A percentile compares a stretch with the other conserved stretches of the same genome.
Evolutionary conservation across 2,888 invertebrate species (phyloP).

Genomic region (Cephus spinipes): DNA sequence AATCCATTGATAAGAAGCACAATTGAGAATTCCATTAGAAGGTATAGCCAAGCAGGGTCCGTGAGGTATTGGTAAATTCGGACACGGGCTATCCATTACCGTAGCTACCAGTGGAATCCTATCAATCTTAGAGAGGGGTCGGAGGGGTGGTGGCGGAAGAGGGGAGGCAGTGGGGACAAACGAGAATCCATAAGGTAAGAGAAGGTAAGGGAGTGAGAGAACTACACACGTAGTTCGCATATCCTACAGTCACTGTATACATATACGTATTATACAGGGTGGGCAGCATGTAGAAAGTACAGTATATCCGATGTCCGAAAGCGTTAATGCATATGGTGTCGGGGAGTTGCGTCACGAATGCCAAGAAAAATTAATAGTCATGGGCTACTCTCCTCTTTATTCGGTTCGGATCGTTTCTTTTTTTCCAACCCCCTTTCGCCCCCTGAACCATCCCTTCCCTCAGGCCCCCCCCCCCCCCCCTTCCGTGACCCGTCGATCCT

Average conservation of each 20-base stretch:
- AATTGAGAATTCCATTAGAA: slow-evolving; percentile 60
- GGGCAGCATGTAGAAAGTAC: too few relatives aligned
- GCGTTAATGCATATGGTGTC: slow-evolving; percentile 43
- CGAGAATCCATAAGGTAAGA: too few relatives aligned
- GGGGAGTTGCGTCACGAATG: slow-evolving; percentile 36
- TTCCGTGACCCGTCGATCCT: too few relatives aligned
- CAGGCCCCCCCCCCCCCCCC: too few relatives aligned
- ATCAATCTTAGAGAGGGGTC: slow-evolving; percentile 53
- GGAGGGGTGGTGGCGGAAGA: not conserved
- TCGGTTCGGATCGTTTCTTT: not conserved
- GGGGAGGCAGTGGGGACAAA: not conserved
- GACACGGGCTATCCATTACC: slow-evolving; percentile 62
- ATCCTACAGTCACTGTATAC: too few relatives aligned
- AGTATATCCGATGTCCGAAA: slow-evolving; percentile 40
- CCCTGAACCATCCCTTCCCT: too few relatives aligned
- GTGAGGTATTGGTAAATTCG: slow-evolving; percentile 50
- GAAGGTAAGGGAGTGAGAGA: too few relatives aligned
- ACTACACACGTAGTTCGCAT: too few relatives aligned
- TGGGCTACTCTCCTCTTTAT: slow-evolving; percentile 18
- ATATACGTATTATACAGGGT: too few relatives aligned
- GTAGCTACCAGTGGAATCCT: slow-evolving; percentile 50
- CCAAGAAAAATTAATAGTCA: slow-evolving; percentile 50
- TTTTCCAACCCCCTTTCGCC: not conserved
- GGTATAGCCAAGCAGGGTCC: slow-evolving; percentile 39
- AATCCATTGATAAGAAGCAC: slow-evolving; percentile 51